These are phyloP conservation scores for Thera obeliscata DNA, from an alignment of 2,888 invertebrate genomes.

Conservation along the genomic window DNA sequence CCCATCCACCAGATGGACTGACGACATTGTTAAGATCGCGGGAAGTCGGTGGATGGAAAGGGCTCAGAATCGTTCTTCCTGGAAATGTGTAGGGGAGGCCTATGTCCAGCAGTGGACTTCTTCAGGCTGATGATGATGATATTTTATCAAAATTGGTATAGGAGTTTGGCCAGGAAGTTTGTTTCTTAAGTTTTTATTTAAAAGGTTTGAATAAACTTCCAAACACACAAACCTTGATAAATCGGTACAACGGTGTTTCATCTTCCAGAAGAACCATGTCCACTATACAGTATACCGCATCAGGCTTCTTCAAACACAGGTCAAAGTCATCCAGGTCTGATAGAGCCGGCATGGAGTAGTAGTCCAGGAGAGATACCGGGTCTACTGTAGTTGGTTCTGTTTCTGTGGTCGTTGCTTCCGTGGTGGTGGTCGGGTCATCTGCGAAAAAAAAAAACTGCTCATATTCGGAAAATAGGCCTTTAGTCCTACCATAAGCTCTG, in stretches of 20 bases:
- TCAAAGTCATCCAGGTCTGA: conserved; percentile 78
- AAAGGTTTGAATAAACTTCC: too few relatives aligned
- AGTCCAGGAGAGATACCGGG: conserved; percentile 54
- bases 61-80: too few relatives aligned
- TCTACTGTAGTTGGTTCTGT: conserved; percentile 39
- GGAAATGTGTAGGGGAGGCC: too few relatives aligned
- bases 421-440: conserved; percentile 24
- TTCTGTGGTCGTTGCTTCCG: conserved; percentile 27
- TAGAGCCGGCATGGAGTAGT: conserved; percentile 75
- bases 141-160: too few relatives aligned
- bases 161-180: too few relatives aligned
- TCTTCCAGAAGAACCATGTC: conserved; percentile 74
- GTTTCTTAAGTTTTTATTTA: too few relatives aligned
- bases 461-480: not conserved
- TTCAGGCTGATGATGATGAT: too few relatives aligned
- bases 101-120: too few relatives aligned
- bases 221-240: conserved; percentile 61
- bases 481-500: too few relatives aligned
- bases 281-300: conserved; percentile 75
- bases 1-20: too few relatives aligned
- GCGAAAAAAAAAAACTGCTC: conserved; percentile 1
- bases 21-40: too few relatives aligned
- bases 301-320: conserved; percentile 66
- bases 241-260: conserved; percentile 71
- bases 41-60: too few relatives aligned